phyloP scores from a whole-genome alignment of 2,797 vertebrate species.

The Pygocentrus nattereri region DNA sequence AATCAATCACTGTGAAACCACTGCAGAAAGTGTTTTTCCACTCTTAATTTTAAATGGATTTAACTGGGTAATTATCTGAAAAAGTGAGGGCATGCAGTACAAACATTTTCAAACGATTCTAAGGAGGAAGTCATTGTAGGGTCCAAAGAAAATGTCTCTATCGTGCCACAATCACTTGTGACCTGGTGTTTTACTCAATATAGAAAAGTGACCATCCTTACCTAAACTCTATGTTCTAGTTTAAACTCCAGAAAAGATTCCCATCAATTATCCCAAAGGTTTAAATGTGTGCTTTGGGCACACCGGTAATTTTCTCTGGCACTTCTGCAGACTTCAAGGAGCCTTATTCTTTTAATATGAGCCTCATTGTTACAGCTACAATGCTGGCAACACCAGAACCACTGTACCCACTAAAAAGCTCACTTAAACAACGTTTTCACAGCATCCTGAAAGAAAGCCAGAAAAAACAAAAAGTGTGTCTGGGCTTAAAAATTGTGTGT shows the following conservation, averaged over 20 bases:
- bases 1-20: conserved; percentile 44
- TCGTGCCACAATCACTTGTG: background rate
- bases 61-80: conserved; percentile 9
- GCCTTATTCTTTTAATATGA: background rate
- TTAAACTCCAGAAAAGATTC: background rate
- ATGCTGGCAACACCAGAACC: conserved; percentile 27
- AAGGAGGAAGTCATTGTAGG: too few species aligned
- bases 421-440: conserved; percentile 1
- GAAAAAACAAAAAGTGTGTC: background rate
- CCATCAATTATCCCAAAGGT: background rate
- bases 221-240: background rate
- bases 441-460: background rate
- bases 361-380: conserved; percentile 17
- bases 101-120: conserved; percentile 3
- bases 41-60: conserved; percentile 40
- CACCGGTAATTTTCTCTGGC: background rate
- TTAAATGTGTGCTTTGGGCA: background rate
- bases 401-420: background rate
- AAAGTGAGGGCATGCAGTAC: background rate
- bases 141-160: background rate
- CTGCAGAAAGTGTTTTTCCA: conserved; percentile 18
- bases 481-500: background rate
- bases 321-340: conserved; percentile 9
- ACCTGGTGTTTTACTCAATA: background rate
- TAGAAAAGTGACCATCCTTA: background rate